phyloP scores from a whole-genome alignment of 2,888 invertebrate species.

The Ectemnius cavifrons region DNA sequence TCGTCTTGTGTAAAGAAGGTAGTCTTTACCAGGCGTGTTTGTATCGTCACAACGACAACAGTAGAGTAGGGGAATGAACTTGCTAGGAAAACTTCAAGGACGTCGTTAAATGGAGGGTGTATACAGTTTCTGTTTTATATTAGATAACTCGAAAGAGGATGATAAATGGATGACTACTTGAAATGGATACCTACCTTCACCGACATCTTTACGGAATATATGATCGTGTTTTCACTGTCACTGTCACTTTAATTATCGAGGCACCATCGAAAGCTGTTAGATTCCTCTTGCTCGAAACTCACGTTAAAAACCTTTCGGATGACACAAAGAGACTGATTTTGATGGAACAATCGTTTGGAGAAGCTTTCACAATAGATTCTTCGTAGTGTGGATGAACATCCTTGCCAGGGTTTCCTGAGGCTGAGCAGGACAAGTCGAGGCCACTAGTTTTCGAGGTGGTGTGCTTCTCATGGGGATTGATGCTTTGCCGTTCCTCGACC shows the following conservation, averaged over 20 bases:
- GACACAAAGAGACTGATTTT: background rate
- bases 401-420: constrained; percentile 46
- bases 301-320: background rate
- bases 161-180: too few relatives aligned
- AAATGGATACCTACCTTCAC: constrained; percentile 70
- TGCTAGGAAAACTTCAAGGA: too few relatives aligned
- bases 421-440: constrained; percentile 31
- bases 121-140: too few relatives aligned
- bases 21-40: too few relatives aligned
- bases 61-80: too few relatives aligned
- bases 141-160: too few relatives aligned
- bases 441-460: constrained; percentile 35
- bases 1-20: too few relatives aligned
- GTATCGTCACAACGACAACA: too few relatives aligned
- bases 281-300: background rate
- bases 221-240: constrained; percentile 60
- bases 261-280: constrained; percentile 46
- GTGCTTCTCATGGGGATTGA: constrained; percentile 41
- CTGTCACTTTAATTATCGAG: constrained; percentile 62
- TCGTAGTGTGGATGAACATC: constrained; percentile 47
- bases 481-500: constrained; percentile 56
- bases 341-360: background rate
- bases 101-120: too few relatives aligned
- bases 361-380: background rate
- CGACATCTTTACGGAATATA: constrained; percentile 70